Percentiles rank a stretch among this genome's conserved stretches.
phyloP scores from a whole-genome alignment of 2,113 vertebrate species.

The Apus apus region DNA sequence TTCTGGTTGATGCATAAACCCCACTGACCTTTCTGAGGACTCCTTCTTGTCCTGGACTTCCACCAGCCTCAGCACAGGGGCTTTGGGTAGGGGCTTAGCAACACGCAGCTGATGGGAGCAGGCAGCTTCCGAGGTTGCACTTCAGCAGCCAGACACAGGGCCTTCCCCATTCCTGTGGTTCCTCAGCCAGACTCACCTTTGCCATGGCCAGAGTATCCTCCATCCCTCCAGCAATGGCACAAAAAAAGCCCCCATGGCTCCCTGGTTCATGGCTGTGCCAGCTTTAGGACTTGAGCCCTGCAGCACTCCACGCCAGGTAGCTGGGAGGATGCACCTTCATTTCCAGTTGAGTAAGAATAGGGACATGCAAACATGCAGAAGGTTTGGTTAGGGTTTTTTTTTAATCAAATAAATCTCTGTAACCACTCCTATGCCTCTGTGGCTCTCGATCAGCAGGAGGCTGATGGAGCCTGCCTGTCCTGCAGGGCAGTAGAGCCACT shows the following conservation, averaged over 20 bases:
- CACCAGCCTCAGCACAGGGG: background rate
- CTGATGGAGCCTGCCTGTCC: background rate
- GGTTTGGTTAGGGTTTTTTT: background rate
- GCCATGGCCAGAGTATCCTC: background rate
- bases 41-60: background rate
- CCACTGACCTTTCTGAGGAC: background rate
- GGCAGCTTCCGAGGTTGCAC: background rate
- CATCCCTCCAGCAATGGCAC: rapidly evolving
- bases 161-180: background rate
- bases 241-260: background rate
- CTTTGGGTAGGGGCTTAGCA: background rate
- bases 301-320: background rate
- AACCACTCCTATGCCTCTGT: background rate
- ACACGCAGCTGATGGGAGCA: background rate
- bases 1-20: background rate
- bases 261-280: rapidly evolving
- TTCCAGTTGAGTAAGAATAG: background rate
- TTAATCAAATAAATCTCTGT: conserved; percentile 55
- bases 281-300: background rate
- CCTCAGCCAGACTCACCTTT: background rate
- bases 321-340: background rate
- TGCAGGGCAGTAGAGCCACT: background rate
- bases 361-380: background rate
- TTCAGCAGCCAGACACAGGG: background rate
- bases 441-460: background rate